Conservation (phyloP, 2,113 vertebrate genomes). For the Coptodon rendalli region DNA sequence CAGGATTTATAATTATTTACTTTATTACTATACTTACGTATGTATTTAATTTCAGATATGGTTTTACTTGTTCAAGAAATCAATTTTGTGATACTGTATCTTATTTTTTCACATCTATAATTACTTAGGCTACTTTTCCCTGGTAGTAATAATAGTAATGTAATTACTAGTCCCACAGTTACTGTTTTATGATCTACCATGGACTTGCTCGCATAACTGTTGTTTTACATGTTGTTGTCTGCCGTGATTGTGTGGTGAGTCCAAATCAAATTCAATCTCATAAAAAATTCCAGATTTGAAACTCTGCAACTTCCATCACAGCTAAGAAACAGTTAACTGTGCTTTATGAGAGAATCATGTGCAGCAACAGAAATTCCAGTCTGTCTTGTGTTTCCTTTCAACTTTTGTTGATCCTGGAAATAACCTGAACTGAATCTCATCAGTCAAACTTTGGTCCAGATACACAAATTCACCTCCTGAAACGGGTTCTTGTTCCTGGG, state of each 20-base stretch:
- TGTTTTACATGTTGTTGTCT: background rate
- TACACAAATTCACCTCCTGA: slow-evolving; percentile 82
- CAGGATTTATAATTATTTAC: background rate
- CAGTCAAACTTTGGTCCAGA: background rate
- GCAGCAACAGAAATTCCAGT: background rate
- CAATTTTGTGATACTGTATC: background rate
- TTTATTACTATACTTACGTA: background rate
- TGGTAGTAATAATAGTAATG: background rate
- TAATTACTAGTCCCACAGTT: background rate
- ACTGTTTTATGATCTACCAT: background rate
- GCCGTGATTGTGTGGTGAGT: background rate
- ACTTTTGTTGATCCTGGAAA: background rate
- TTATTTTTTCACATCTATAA: background rate
- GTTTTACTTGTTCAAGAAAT: background rate
- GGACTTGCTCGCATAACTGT: fast-evolving
- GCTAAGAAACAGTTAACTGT: background rate
- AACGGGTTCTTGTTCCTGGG: slow-evolving; percentile 98
- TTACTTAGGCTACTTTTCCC: background rate
- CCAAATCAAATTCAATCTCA: background rate
- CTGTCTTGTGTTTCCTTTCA: background rate
- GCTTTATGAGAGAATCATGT: background rate
- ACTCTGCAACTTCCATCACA: background rate
- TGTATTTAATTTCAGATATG: background rate
- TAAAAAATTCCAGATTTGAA: background rate
- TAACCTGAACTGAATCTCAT: background rate